A percentile compares a stretch with the other conserved stretches of the same genome.
Conservation (phyloP, 1,140 invertebrate genomes). For the Sarcophaga peregrina region DNA sequence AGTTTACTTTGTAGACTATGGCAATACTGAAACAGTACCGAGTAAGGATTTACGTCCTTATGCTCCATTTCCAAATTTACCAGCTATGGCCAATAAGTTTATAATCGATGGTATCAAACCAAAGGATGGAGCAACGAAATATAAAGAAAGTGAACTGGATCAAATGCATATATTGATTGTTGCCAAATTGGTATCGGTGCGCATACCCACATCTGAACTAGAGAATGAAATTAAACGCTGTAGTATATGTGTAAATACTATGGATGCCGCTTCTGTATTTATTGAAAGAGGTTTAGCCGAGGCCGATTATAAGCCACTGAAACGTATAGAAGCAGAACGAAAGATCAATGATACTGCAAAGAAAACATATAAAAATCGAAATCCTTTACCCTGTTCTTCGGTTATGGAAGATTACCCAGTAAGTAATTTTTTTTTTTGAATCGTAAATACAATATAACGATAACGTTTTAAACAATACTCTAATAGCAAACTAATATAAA, state of each 20-base stretch:
- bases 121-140: conserved; percentile 49
- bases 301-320: neutral
- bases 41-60: conserved; percentile 70
- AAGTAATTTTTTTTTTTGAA: neutral
- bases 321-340: neutral
- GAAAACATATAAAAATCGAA: neutral
- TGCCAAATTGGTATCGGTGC: conserved; percentile 50
- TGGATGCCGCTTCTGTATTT: conserved; percentile 52
- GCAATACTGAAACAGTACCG: conserved; percentile 70
- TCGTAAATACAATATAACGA: too few relatives aligned
- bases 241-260: conserved; percentile 47
- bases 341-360: neutral
- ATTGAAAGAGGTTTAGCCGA: conserved; percentile 45
- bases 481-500: too few relatives aligned
- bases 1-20: conserved; percentile 75
- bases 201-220: conserved; percentile 47
- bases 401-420: neutral
- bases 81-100: conserved; percentile 69
- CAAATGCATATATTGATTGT: conserved; percentile 52
- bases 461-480: too few relatives aligned
- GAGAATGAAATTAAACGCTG: conserved; percentile 42
- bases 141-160: conserved; percentile 47
- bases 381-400: neutral
- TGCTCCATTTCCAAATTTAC: conserved; percentile 71
- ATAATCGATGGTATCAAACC: conserved; percentile 67